Conservation (phyloP, 2,797 vertebrate genomes). For the Mallotus villosus region DNA sequence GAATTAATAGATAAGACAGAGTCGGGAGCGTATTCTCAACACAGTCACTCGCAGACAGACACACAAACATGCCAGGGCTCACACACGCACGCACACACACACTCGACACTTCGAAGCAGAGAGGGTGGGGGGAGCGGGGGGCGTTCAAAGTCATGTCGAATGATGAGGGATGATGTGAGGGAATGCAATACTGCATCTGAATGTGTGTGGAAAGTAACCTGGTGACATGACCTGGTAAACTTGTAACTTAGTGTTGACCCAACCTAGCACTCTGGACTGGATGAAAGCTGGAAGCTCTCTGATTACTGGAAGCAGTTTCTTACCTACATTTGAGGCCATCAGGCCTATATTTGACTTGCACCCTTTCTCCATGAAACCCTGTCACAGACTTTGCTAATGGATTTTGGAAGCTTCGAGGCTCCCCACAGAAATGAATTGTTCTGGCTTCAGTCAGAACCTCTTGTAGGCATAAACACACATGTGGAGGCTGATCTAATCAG, state of each 20-base stretch:
- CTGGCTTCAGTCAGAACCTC: neutral
- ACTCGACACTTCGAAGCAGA: constrained; percentile 41
- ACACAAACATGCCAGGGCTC: constrained; percentile 44
- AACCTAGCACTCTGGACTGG: neutral
- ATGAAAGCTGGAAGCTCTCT: neutral
- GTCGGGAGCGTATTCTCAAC: constrained; percentile 61
- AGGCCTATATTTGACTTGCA: neutral
- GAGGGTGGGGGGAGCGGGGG: neutral
- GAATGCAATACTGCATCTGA: constrained; percentile 35
- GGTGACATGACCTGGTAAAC: no score
- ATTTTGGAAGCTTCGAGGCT: neutral
- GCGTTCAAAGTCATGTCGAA: constrained; percentile 33
- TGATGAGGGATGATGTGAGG: constrained; percentile 40
- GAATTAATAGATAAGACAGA: constrained; percentile 78
- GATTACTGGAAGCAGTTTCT: neutral
- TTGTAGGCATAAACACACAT: neutral
- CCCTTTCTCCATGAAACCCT: neutral
- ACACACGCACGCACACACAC: constrained; percentile 22
- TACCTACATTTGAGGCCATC: neutral
- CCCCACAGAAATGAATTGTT: neutral
- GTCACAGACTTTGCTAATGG: no score
- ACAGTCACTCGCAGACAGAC: constrained; percentile 46
- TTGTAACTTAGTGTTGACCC: no score
- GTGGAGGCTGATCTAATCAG: neutral
- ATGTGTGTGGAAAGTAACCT: neutral